Conservation (phyloP, 2,888 invertebrate species). For the Anthrax anthrax region DNA sequence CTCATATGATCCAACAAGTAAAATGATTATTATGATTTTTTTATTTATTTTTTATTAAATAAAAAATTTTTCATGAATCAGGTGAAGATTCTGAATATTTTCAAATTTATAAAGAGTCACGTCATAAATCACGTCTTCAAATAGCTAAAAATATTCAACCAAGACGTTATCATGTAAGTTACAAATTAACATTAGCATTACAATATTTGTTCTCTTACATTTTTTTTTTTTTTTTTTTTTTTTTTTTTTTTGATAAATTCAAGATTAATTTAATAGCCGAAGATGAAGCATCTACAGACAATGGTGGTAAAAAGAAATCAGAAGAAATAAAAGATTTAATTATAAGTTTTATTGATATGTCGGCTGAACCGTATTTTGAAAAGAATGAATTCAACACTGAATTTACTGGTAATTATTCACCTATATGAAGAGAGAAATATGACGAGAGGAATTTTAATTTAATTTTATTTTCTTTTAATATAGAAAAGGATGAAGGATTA, state of each 20-base stretch:
- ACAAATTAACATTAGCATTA: too few species aligned
- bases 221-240: neutral
- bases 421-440: neutral
- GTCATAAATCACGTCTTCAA: conserved; percentile 14
- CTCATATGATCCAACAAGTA: conserved; percentile 2
- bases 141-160: conserved; percentile 11
- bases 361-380: conserved; percentile 36
- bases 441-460: too few species aligned
- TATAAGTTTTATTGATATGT: conserved; percentile 37
- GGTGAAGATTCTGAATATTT: conserved; percentile 16
- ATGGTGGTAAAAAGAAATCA: conserved; percentile 28
- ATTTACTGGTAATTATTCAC: conserved; percentile 16
- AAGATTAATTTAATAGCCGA: conserved; percentile 23
- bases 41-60: too few species aligned
- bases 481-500: conserved; percentile 35
- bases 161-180: conserved; percentile 15
- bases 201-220: neutral
- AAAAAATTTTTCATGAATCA: conserved; percentile 1
- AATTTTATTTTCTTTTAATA: neutral
- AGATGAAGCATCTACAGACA: conserved; percentile 25
- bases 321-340: conserved; percentile 21
- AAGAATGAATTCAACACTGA: conserved; percentile 12
- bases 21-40: neutral
- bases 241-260: conserved; percentile 25
- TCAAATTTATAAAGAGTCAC: conserved; percentile 13